Conservation (phyloP, 2,797 vertebrate genomes). For the Choloepus didactylus region DNA sequence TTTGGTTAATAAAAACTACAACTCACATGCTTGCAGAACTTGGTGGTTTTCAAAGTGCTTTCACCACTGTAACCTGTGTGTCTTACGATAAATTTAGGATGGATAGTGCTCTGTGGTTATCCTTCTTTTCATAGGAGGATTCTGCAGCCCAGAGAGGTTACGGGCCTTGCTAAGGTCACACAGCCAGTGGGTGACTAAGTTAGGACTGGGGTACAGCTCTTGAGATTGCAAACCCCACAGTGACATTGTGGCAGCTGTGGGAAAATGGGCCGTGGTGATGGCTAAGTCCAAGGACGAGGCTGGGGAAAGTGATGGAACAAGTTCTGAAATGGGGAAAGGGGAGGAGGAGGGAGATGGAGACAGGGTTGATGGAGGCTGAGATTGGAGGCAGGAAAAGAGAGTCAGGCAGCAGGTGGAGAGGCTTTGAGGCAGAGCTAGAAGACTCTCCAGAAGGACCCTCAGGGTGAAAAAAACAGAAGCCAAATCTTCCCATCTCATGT, state of each 20-base stretch:
- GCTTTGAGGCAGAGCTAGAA: background rate
- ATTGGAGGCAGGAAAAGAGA: background rate
- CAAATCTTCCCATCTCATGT: background rate
- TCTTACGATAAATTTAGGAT: background rate
- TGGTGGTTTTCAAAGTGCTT: background rate
- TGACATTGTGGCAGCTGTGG: background rate
- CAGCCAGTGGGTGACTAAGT: background rate
- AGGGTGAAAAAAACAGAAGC: background rate
- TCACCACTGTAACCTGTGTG: background rate
- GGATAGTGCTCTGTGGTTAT: background rate
- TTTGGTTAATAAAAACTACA: background rate
- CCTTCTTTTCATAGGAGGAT: background rate
- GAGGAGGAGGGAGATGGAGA: background rate
- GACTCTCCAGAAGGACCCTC: background rate
- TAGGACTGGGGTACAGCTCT: slow-evolving; percentile 52
- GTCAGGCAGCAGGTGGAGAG: background rate
- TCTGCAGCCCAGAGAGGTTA: slow-evolving; percentile 34
- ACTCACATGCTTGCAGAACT: background rate
- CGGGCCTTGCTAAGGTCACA: slow-evolving; percentile 46
- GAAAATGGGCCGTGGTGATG: background rate
- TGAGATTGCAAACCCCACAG: slow-evolving; percentile 22
- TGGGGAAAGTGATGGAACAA: background rate
- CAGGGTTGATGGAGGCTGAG: background rate
- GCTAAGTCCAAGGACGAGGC: background rate
- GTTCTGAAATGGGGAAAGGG: too few relatives aligned